Evolutionary conservation across 1,140 invertebrate genomes (phyloP).

Genomic region (Vanessa atalanta): DNA sequence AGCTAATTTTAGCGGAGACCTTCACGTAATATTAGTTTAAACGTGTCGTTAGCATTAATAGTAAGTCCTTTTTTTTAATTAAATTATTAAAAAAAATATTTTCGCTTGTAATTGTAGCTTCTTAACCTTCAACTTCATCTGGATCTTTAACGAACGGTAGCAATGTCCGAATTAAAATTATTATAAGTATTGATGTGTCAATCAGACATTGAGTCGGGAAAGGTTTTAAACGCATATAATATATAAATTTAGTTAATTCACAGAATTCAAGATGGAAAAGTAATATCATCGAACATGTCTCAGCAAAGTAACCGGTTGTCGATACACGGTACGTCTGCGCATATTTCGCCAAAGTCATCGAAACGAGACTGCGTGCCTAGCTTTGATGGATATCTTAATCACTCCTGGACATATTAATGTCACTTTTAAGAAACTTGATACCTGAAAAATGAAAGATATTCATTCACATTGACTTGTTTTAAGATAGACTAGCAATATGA

Average conservation of each 20-base stretch:
- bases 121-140: too few relatives aligned
- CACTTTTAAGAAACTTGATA: not conserved
- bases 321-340: slow-evolving; percentile 16
- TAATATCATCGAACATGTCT: slow-evolving; percentile 12
- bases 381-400: slow-evolving; percentile 6
- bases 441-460: not conserved
- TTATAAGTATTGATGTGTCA: slow-evolving; percentile 1
- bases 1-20: too few relatives aligned
- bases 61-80: too few relatives aligned
- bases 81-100: too few relatives aligned
- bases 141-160: too few relatives aligned
- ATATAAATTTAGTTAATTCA: not conserved
- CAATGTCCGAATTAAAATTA: too few relatives aligned
- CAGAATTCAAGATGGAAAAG: slow-evolving; percentile 28
- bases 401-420: slow-evolving; percentile 1
- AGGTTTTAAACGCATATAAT: not conserved
- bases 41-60: too few relatives aligned
- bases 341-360: slow-evolving; percentile 27
- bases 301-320: slow-evolving; percentile 31
- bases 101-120: too few relatives aligned
- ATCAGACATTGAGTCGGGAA: not conserved
- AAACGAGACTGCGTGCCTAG: slow-evolving; percentile 1
- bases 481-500: not conserved
- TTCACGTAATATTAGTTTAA: too few relatives aligned
- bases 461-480: slow-evolving; percentile 3